Conservation (phyloP, 2,113 vertebrate species). For the Hippocampus comes region DNA sequence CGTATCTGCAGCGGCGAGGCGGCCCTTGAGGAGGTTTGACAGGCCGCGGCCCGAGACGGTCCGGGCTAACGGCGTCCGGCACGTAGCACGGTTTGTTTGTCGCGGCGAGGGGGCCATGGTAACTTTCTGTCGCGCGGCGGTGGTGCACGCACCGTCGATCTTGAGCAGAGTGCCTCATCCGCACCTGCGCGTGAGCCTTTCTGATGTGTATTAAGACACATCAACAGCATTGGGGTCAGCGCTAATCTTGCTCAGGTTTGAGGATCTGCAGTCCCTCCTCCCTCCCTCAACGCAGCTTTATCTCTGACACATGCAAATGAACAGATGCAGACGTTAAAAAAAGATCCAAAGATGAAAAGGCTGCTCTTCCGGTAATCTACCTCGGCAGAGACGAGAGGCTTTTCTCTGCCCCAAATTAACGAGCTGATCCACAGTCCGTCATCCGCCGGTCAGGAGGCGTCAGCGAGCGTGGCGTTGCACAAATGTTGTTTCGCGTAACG, state of each 20-base stretch:
- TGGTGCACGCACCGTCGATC: background rate
- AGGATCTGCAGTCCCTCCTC: slow-evolving; percentile 61
- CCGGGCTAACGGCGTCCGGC: slow-evolving; percentile 41
- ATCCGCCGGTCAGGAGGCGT: slow-evolving; percentile 58
- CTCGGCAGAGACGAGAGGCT: slow-evolving; percentile 62
- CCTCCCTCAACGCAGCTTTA: slow-evolving; percentile 68
- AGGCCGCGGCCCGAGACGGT: slow-evolving; percentile 52
- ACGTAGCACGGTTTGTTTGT: slow-evolving; percentile 59
- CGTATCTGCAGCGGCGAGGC: slow-evolving; percentile 61
- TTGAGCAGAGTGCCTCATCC: background rate
- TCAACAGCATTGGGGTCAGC: slow-evolving; percentile 52
- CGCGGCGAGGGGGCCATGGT: background rate
- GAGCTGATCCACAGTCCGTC: slow-evolving; percentile 64
- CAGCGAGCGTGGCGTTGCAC: slow-evolving; percentile 50
- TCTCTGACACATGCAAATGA: slow-evolving; percentile 77
- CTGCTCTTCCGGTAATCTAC: slow-evolving; percentile 73
- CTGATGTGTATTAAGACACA: slow-evolving; percentile 42
- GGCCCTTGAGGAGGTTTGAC: slow-evolving; percentile 57
- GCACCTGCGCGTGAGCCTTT: slow-evolving; percentile 9
- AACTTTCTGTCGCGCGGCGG: background rate
- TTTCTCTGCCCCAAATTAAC: slow-evolving; percentile 72
- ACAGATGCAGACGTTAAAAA: slow-evolving; percentile 61
- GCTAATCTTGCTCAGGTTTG: slow-evolving; percentile 67
- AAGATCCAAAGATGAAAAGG: slow-evolving; percentile 75
- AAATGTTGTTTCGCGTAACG: slow-evolving; percentile 63